Base-by-base conservation (phyloP, 1,140 invertebrate genomes). In the Zaprionus gabonicus region DNA sequence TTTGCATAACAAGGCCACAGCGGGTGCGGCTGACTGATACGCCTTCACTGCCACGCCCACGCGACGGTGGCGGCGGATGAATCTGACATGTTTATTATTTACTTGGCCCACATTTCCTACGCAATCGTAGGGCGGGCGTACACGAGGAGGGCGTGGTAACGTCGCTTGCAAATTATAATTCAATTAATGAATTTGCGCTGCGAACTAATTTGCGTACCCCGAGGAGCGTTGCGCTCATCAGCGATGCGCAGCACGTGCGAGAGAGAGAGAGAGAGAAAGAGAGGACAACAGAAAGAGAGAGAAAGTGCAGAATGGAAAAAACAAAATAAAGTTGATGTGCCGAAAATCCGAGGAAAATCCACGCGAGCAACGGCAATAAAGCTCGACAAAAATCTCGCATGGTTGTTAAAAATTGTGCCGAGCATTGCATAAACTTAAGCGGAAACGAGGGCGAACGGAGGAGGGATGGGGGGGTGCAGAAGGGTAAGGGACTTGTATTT, bases 161-260 rank as follows among this genome's bases (percentile, higher is more conserved):
- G 41, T 46, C 38, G 71, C 65, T 75, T 65, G 79, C 78, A 75
- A 85, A 78, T 81, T 78, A 76, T 84, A 80, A 81, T 84, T 81
- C 78, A 84, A 84, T 84, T 84, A 84, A 85, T 85, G 77, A 78
- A 81, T 84, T 72, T 73, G 69, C 67, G 78, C 63, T 78, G 67
- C 12, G 44, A 69, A 78, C 82, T 85, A 84, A 84, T 84, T 84
- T 81, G 75, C 41, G 62, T 57, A 25, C 51, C 71, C 62, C 63
- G 63, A 68, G 67, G 55, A 68, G 53, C 34, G 17, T 2, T n/a
- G 12, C 34, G 31, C 20, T 59, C 55, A 46, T 71, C 44, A 71
- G 73, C 28, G 55, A 70, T 23, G 57, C 68, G 41, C 34, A 60
- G 44, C 65, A 60, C 71, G 65, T 59, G 55, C 31, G 17, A 34